Conservation (phyloP, 2,888 invertebrate genomes). For the Xestia ashworthii region DNA sequence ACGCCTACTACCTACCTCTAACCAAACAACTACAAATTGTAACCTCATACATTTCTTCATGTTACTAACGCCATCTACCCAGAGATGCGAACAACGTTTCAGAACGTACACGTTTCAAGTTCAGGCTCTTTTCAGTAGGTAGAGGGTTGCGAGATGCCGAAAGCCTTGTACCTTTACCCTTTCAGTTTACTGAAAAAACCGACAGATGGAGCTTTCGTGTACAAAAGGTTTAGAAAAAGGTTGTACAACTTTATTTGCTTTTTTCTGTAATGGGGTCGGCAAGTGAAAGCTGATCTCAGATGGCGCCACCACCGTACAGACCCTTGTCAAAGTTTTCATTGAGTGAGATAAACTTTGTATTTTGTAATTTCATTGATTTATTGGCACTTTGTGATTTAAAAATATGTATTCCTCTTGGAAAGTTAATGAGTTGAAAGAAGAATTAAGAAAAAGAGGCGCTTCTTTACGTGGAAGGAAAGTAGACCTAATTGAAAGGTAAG, state of each 20-base stretch:
- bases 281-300: no score
- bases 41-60: background rate
- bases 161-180: background rate
- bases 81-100: constrained; percentile 10
- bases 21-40: background rate
- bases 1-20: background rate
- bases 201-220: constrained; percentile 43
- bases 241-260: background rate
- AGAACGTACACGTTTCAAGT: constrained; percentile 12
- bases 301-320: no score
- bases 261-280: no score
- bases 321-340: no score
- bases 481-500: no score
- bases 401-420: no score
- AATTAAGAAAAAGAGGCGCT: no score
- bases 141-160: background rate
- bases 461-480: no score
- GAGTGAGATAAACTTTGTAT: no score
- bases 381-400: no score
- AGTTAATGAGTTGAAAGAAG: no score
- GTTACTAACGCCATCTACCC: constrained; percentile 52
- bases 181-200: constrained; percentile 11
- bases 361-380: no score
- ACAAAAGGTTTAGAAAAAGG: background rate
- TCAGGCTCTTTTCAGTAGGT: constrained; percentile 6